Conservation (phyloP, 2,797 vertebrate species). For the Gobionotothen gibberifrons region DNA sequence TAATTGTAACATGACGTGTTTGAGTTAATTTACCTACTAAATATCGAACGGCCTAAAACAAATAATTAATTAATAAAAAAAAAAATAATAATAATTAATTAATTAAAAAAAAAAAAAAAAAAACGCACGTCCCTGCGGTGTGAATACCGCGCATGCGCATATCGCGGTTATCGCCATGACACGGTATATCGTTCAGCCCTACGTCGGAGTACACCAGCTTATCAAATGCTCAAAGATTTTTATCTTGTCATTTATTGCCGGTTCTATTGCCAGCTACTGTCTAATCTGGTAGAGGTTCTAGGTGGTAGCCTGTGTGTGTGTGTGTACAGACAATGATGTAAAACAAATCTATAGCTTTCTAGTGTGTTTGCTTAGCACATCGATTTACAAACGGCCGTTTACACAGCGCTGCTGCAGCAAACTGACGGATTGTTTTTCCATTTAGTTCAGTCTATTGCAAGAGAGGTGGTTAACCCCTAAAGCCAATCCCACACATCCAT, state of each 20-base stretch:
- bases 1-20: too few species aligned
- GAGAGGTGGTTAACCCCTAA: constrained; percentile 9
- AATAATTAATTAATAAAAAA: too few species aligned
- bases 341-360: constrained; percentile 56
- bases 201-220: constrained; percentile 6
- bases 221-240: background rate
- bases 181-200: too few species aligned
- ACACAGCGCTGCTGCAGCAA: constrained; percentile 30
- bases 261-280: background rate
- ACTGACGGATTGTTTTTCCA: constrained; percentile 50
- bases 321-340: constrained; percentile 32
- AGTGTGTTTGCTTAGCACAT: constrained; percentile 54
- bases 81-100: too few species aligned
- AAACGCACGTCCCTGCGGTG: too few species aligned
- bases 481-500: constrained; percentile 6
- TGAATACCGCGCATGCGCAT: too few species aligned
- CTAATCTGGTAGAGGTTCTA: background rate
- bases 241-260: background rate
- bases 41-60: too few species aligned
- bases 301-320: background rate
- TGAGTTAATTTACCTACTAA: too few species aligned
- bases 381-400: constrained; percentile 58
- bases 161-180: too few species aligned
- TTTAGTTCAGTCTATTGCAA: constrained; percentile 26
- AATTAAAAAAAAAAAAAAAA: too few species aligned